Percentiles rank a stretch among this genome's conserved stretches.
phyloP scores from a whole-genome alignment of 2,888 invertebrate species.

The Baccha elongata region DNA sequence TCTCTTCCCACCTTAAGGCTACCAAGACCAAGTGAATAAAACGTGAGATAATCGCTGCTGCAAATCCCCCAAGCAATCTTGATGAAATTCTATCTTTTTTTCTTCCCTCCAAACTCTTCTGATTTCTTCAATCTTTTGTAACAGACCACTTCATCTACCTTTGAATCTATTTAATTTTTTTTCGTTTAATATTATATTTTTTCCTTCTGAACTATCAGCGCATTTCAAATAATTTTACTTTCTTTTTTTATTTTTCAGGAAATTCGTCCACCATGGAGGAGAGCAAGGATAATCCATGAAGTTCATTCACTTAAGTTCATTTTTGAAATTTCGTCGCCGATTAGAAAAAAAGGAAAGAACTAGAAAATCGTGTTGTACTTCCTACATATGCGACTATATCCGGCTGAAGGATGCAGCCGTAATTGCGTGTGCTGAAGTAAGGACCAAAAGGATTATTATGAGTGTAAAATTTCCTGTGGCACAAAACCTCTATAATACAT shows the following conservation, averaged over 20 bases:
- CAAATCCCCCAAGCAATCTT: constrained; percentile 68
- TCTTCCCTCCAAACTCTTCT: background rate
- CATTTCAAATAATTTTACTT: constrained; percentile 70
- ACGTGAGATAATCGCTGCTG: constrained; percentile 68
- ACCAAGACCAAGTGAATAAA: constrained; percentile 52
- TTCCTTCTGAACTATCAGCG: constrained; percentile 53
- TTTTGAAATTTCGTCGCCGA: constrained; percentile 57
- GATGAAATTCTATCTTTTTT: constrained; percentile 46
- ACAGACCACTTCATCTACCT: constrained; percentile 1
- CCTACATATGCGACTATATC: constrained; percentile 9
- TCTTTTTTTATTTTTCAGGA: constrained; percentile 56
- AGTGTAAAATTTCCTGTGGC: constrained; percentile 52
- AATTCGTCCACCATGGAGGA: constrained; percentile 13
- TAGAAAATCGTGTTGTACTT: background rate
- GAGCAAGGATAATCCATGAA: constrained; percentile 60
- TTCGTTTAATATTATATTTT: constrained; percentile 29
- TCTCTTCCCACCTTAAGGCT: background rate
- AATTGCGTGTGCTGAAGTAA: constrained; percentile 60
- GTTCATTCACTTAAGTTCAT: constrained; percentile 72
- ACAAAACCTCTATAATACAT: constrained; percentile 5
- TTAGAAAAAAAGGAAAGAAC: background rate
- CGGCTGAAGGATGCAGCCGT: constrained; percentile 35
- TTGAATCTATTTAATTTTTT: constrained; percentile 62
- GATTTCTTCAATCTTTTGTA: background rate
- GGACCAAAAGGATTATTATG: constrained; percentile 37